Conservation (phyloP, 2,797 vertebrate genomes). For the Phrynocephalus vlangalii region DNA sequence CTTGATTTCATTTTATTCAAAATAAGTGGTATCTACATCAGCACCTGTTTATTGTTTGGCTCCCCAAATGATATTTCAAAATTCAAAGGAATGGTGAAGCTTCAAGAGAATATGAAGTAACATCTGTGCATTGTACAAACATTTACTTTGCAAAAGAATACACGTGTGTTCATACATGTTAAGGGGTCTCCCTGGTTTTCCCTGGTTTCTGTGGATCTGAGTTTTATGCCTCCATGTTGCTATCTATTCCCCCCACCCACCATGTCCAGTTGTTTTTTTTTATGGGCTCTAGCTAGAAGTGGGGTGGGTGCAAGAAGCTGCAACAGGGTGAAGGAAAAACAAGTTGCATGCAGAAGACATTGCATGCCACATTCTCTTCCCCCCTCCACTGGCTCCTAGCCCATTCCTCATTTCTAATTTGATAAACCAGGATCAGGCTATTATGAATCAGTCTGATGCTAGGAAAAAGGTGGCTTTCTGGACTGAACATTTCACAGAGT, state of each 20-base stretch:
- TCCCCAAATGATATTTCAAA: background rate
- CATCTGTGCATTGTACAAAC: background rate
- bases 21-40: background rate
- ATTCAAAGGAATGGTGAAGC: conserved; percentile 24
- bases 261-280: background rate
- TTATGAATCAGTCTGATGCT: background rate
- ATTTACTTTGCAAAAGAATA: background rate
- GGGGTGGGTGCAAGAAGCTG: background rate
- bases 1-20: background rate
- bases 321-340: background rate
- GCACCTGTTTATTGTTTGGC: conserved; percentile 13
- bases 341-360: background rate
- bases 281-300: background rate
- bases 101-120: conserved; percentile 15
- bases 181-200: background rate
- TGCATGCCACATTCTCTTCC: no score
- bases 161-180: background rate
- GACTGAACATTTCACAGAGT: no score
- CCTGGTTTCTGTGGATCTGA: background rate
- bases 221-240: background rate
- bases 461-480: background rate
- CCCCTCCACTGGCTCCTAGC: background rate
- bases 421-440: background rate
- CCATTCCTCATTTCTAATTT: background rate
- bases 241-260: background rate